These are phyloP conservation scores for Enteromius viviparus DNA, from an alignment of 2,797 vertebrate species.

Conservation along the genomic window DNA sequence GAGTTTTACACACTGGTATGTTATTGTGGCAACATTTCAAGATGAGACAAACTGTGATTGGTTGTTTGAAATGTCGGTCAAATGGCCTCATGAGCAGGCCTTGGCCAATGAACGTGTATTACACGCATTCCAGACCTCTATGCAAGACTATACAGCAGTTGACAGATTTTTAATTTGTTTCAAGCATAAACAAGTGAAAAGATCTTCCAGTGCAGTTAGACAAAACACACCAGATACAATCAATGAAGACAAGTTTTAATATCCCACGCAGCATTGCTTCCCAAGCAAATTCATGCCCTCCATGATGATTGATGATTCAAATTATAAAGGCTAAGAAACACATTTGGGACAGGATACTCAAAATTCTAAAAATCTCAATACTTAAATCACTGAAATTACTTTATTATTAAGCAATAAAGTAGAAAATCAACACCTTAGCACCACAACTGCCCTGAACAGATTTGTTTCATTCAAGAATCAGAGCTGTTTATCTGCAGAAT, in stretches of 20 bases:
- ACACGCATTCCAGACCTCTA: background rate
- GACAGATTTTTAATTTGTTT: background rate
- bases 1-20: too few species aligned
- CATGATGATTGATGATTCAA: background rate
- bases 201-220: background rate
- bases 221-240: background rate
- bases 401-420: background rate
- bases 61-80: too few species aligned
- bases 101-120: too few species aligned
- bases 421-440: background rate
- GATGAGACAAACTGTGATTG: too few species aligned
- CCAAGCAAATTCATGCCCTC: background rate
- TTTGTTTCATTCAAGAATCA: background rate
- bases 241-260: background rate
- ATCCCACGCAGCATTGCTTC: background rate
- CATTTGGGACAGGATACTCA: background rate
- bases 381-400: background rate
- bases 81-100: too few species aligned
- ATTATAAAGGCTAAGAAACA: background rate
- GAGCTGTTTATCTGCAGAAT: background rate
- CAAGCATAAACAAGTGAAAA: background rate
- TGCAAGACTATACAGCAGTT: background rate
- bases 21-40: too few species aligned
- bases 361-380: background rate
- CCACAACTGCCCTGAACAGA: background rate